Evolutionary conservation across 1,140 invertebrate species (phyloP).

Genomic region (Drosophila bipectinata): DNA sequence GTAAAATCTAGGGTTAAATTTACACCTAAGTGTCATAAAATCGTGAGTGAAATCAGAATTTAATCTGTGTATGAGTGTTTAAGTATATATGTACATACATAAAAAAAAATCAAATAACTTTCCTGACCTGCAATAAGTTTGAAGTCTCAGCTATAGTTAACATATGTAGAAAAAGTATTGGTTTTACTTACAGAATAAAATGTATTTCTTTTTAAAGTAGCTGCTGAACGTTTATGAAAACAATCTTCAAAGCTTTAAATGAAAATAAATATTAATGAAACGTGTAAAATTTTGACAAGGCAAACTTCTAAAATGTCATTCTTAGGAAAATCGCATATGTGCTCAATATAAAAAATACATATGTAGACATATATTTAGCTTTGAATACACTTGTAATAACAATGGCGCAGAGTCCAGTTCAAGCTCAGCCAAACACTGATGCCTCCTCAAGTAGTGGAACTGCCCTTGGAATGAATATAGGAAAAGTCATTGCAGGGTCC

Average conservation of each 20-base stretch:
- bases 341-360: background rate
- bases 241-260: too few relatives aligned
- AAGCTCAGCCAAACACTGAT: background rate
- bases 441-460: background rate
- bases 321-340: background rate
- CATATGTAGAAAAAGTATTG: too few relatives aligned
- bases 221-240: too few relatives aligned
- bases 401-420: slow-evolving; percentile 2
- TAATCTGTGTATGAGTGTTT: background rate
- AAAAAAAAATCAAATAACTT: slow-evolving; percentile 1
- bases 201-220: too few relatives aligned
- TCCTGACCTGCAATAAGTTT: background rate
- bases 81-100: background rate
- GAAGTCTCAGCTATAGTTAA: too few relatives aligned
- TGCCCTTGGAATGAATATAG: background rate
- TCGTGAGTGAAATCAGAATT: background rate
- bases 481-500: background rate
- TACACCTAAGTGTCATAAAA: too few relatives aligned
- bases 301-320: background rate
- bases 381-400: background rate
- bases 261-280: too few relatives aligned
- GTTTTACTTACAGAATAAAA: too few relatives aligned
- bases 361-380: background rate
- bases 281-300: too few relatives aligned
- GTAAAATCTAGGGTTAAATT: too few relatives aligned